phyloP scores from a whole-genome alignment of 2,888 invertebrate genomes.

The Petrolisthes manimaculis region DNA sequence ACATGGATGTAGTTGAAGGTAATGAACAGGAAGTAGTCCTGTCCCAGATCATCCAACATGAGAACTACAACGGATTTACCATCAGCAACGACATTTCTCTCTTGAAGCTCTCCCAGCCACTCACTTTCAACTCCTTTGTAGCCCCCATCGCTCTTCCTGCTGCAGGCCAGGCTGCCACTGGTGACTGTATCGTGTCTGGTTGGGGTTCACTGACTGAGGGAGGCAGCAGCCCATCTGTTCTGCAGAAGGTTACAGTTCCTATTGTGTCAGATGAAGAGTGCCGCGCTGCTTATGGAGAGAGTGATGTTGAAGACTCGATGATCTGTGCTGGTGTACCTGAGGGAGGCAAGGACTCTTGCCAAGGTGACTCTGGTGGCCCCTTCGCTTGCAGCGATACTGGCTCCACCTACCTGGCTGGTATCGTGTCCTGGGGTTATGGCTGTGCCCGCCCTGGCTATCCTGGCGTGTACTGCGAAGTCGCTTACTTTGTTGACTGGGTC shows the following conservation, averaged over 20 bases:
- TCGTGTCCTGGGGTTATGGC: constrained; percentile 67
- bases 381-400: constrained; percentile 60
- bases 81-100: constrained; percentile 58
- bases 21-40: constrained; percentile 40
- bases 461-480: constrained; percentile 67
- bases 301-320: constrained; percentile 66
- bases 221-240: constrained; percentile 30
- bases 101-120: constrained; percentile 28
- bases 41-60: constrained; percentile 48
- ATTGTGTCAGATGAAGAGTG: constrained; percentile 66
- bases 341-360: constrained; percentile 67
- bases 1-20: constrained; percentile 29
- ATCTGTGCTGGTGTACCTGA: constrained; percentile 66
- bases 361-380: constrained; percentile 67
- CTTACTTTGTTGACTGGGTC: constrained; percentile 66
- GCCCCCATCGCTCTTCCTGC: constrained; percentile 36
- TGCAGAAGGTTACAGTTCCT: constrained; percentile 66
- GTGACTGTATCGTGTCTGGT: constrained; percentile 65
- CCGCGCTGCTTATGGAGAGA: constrained; percentile 54
- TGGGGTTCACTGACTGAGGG: constrained; percentile 62
- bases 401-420: constrained; percentile 65
- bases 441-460: constrained; percentile 66
- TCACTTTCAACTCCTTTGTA: constrained; percentile 53
- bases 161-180: constrained; percentile 50
- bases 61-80: constrained; percentile 35